A percentile compares a stretch with the other conserved stretches of the same genome.
These are phyloP conservation scores for Danio choprae DNA, from an alignment of 2,797 vertebrate genomes.

Conservation along the genomic window DNA sequence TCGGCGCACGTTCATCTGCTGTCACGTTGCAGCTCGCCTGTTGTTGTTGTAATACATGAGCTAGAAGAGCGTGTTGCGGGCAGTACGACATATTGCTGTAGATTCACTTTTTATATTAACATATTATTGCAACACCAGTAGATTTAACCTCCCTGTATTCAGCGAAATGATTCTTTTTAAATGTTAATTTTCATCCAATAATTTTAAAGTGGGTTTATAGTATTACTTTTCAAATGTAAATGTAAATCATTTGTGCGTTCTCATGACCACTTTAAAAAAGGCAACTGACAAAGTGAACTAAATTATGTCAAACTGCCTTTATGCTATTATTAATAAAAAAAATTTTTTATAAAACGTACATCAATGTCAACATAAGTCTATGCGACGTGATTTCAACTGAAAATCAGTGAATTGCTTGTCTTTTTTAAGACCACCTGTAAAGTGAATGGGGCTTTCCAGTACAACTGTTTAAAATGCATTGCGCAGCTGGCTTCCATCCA, in stretches of 20 bases:
- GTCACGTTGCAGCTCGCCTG: constrained; percentile 64
- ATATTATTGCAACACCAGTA: too few relatives aligned
- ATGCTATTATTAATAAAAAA: background rate
- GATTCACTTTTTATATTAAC: too few relatives aligned
- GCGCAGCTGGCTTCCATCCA: background rate
- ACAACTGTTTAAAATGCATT: background rate
- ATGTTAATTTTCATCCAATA: too few relatives aligned
- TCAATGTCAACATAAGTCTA: too few relatives aligned
- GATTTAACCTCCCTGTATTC: too few relatives aligned
- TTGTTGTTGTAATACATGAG: constrained; percentile 20
- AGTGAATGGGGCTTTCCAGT: background rate
- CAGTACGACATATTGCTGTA: background rate
- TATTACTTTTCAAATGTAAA: background rate
- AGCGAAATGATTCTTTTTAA: too few relatives aligned
- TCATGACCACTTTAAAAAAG: background rate
- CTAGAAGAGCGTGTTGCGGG: constrained; percentile 7
- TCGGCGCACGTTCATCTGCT: constrained; percentile 41
- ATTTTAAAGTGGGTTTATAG: background rate
- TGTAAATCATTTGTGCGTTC: background rate
- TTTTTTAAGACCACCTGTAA: background rate
- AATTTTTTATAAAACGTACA: background rate
- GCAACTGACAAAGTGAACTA: background rate
- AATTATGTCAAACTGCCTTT: too few relatives aligned
- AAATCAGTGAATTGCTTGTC: background rate
- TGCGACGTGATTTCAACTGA: too few relatives aligned